These are phyloP conservation scores for Bemisia tabaci DNA, from an alignment of 1,140 invertebrate species.

Conservation along the genomic window DNA sequence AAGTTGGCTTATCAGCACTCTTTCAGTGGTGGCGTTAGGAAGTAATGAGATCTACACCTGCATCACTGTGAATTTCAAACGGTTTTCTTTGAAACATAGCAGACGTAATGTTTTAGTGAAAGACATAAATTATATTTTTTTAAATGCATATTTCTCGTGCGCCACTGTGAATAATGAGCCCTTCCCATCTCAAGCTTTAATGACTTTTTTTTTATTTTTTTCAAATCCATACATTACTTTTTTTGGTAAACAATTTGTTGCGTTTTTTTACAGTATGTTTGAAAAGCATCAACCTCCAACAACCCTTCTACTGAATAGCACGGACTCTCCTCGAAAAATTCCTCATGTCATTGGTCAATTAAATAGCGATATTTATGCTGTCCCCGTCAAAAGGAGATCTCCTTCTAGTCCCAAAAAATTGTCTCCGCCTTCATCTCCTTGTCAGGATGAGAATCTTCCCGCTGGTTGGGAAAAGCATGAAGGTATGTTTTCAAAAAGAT, in stretches of 20 bases:
- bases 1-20: too few relatives aligned
- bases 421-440: conserved; percentile 9
- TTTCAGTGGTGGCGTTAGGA: too few relatives aligned
- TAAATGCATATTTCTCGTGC: too few relatives aligned
- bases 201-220: too few relatives aligned
- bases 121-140: too few relatives aligned
- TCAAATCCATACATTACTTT: not conserved
- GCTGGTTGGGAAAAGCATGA: conserved; percentile 88
- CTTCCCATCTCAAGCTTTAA: too few relatives aligned
- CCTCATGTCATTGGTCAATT: conserved; percentile 51
- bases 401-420: conserved; percentile 14
- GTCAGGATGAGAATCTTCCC: conserved; percentile 41
- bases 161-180: too few relatives aligned
- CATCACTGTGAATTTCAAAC: too few relatives aligned
- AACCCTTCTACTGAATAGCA: conserved; percentile 15
- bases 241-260: not conserved
- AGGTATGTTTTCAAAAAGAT: too few relatives aligned
- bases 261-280: conserved; percentile 14
- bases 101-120: too few relatives aligned
- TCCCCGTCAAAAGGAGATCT: conserved; percentile 50
- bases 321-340: conserved; percentile 26
- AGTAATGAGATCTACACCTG: too few relatives aligned
- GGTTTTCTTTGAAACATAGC: too few relatives aligned
- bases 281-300: conserved; percentile 17
- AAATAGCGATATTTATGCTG: conserved; percentile 58